Base-by-base conservation (phyloP, 2,113 vertebrate species). In the Formicarius rufipectus region DNA sequence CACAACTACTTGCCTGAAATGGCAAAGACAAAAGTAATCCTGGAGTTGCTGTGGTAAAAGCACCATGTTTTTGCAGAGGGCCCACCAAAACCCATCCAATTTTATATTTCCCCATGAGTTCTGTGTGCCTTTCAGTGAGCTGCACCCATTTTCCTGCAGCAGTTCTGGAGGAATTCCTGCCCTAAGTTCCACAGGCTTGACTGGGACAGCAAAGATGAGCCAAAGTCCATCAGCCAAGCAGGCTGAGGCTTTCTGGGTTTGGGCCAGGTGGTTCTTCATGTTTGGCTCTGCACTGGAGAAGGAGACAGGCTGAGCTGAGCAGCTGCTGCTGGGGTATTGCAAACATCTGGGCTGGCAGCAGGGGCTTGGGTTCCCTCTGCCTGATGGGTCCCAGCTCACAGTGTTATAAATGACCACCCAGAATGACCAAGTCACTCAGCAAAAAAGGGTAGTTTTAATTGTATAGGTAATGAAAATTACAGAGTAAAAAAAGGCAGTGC, bases 141-240 rank as follows among this genome's bases (percentile, higher is more conserved):
- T 59, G 47, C 0, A 1, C 31, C 64, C 1, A 0, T 50, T 91
- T 72, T 72, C 39, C 67, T 58, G 4, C 0, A 56, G n/a, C 21
- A 62, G 6, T 40, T 74, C 25, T 35, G 31, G 27, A 60, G 20
- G 76, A 58, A 53, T 80, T 44, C n/a, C 12, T 11, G 22, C 11
- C 28, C 4, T 7, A 24, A 45, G 18, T 58, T n/a, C 15, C 3
- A 2, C 9, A 39, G n/a, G 31, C 33, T 74, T 35, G 37, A 47
- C 44, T 37, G 49, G 33, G 53, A 52, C 47, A 42, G 63, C 0
- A 0, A 37, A 63, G 49, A 58, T 2, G 2, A 93, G 72, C 28
- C 33, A 9, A 33, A 50, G 33, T 2, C 76, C 6, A 1, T n/a
- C 37, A 62, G 50, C 45, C 81, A 62, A 69, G 37, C 40, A 74